Evolutionary conservation across 2,888 invertebrate genomes (phyloP), one percentile per base, ranked within the genome.

Genomic region (Pammene aurita): DNA sequence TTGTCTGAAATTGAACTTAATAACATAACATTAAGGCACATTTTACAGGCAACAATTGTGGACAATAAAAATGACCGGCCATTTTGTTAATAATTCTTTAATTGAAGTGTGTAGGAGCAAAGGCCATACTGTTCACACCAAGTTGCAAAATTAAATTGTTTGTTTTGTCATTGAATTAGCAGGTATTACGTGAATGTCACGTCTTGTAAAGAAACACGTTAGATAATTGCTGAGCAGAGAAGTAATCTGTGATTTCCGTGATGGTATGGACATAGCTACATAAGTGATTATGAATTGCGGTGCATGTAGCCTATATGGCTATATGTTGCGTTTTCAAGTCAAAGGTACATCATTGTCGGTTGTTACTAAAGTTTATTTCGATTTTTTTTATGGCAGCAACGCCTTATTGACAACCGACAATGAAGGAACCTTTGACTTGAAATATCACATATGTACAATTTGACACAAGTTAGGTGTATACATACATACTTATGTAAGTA

Each of bases 181-280:
- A 11, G 35, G 48, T 56, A 67, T 42, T 42, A 54, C 6, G 67
- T 42, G 11, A 50, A 50, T 56, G 56, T 83, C 84, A 82, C 79
- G 67, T 72, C 69, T 76, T 77, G 77, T 78, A 77, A 26, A 78
- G 76, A 76, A 9, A 35, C 48, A 60, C 26, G 50, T 10, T 18
- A 5, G 26, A 26, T 41, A 57, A 57, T 61, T 61, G 48, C 13
- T 13, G 16, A 61, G 35, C 26, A 35, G 35, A 44, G 18, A 26
- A 26, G 26, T 26, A 26, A 26, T 57, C 5, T 13, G 11, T 56
- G 18, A 10, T 41, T 42, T 57, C 18, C 11, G 18, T 42, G 6
- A 41, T 26, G 11, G 42, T 41, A 56, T 55, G 56, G 41, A 42
- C 42, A 13, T 57, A 26, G 4, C 26, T 26, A 26, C 26, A 26